Conservation (phyloP, 2,888 invertebrate genomes). For the Noctua janthe region DNA sequence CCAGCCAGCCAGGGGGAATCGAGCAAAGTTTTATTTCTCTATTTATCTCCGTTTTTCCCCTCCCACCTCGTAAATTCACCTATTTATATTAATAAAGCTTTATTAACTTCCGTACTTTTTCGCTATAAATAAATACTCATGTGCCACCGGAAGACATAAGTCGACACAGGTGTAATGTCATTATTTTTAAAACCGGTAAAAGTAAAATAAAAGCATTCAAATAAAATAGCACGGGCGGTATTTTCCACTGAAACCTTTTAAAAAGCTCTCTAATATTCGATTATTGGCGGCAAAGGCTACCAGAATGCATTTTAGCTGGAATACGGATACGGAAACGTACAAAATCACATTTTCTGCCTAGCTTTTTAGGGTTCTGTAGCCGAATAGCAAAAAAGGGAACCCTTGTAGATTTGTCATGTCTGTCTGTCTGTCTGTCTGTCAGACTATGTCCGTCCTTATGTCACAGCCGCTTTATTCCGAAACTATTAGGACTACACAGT, state of each 20-base stretch:
- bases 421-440: no score
- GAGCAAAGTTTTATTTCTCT: neutral
- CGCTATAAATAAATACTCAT: neutral
- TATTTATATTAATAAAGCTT: neutral
- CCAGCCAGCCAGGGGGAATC: neutral
- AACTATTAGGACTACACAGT: no score
- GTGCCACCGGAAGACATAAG: neutral
- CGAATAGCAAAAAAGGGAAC: no score
- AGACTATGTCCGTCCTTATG: no score
- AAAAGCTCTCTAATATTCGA: slow-evolving; percentile 6
- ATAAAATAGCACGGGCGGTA: neutral
- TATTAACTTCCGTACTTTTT: slow-evolving; percentile 14
- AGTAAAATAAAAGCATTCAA: neutral
- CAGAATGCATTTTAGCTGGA: neutral
- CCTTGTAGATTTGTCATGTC: no score
- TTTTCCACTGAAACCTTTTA: slow-evolving; percentile 16
- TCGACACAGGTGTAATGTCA: slow-evolving; percentile 24
- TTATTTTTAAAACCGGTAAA: slow-evolving; percentile 13
- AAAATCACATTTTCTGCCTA: neutral
- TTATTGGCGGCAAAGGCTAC: slow-evolving; percentile 5
- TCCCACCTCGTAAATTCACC: neutral
- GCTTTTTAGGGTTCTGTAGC: neutral
- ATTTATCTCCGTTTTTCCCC: neutral
- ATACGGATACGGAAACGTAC: neutral
- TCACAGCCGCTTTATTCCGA: no score